Base-by-base conservation (phyloP, 2,113 vertebrate species). In the Prunella himalayana region DNA sequence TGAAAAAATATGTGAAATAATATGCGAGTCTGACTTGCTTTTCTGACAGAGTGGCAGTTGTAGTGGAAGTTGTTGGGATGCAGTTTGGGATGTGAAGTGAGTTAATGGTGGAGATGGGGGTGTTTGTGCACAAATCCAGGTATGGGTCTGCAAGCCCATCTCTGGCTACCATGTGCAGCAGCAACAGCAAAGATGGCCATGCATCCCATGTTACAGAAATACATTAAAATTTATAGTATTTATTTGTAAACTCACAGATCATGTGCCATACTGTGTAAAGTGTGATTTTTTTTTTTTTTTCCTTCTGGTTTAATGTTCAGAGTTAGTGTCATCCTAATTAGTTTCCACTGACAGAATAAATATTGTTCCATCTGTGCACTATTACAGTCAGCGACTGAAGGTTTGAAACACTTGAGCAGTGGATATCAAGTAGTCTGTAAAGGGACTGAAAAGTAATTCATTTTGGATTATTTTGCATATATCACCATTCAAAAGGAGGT, bases 331-430 rank as follows among this genome's bases (percentile, higher is more conserved):
- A 95, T 96, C 95, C 92, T 97, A 95, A 97, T 97, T 97, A 94
- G 94, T 95, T 95, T 93, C 95, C 82, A 97, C 95, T 98, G 96
- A 97, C 97, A 97, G 94, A 97, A 96, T 96, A 96, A 97, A 97
- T 97, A 97, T 85, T 96, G 85, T 91, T 95, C 95, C 88, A 92
- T 96, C 95, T 97, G 97, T 92, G 94, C 94, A 83, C 90, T 92
- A 94, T 97, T 97, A 95, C 82, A 90, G 82, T 93, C 95, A 73
- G 78, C 12, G 1, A 83, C 95, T 93, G 95, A 95, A 95, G 93
- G 85, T 97, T 98, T 98, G 94, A 96, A 92, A 97, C 73, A 97
- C 94, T 95, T 97, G 95, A 98, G 92, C 96, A 96, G 70, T 95
- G 83, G 94, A 97, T 96, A 94, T 94, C 94, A 95, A 95, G 72